Evolutionary conservation across 2,113 vertebrate species (phyloP), one percentile per base, ranked within the genome.

Genomic region (Sphaerodactylus townsendi): DNA sequence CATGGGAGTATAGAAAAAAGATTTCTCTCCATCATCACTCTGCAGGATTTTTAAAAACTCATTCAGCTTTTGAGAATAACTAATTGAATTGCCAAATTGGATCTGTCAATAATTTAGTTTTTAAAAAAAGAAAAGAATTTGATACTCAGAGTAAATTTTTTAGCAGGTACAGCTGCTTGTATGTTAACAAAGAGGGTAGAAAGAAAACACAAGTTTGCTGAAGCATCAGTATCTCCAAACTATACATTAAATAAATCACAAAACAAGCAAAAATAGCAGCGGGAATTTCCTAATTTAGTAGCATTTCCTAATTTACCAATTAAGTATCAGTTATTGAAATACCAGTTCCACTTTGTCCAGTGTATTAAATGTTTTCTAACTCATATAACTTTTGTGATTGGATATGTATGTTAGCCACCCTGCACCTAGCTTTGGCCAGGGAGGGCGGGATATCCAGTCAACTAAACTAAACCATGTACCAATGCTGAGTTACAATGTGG

Each of bases 111-210:
- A 73, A 33, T 14, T 13, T 14, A 15, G 0, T 33, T 69, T 69
- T 65, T 17, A 23, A 15, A 79, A 15, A 59, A 37, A 17, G 15
- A 59, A 59, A 17, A 53, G 50, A 53, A 53, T 10, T 33, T 33
- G 28, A 76, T 25, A 66, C 35, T 84, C n/a, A 23, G 33, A 70
- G 30, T 80, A 77, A 46, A 48, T 28, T 10, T 25, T 14, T 33
- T 17, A 48, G 3, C 15, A 89, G 41, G n/a, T 68, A 91, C 71
- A 50, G 14, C 25, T 41, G 56, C 89, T 83, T 71, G 83, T 85
- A 76, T 35, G 73, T 48, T 81, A 0, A 3, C 37, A 56, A 56
- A 81, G 64, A 39, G 84, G 79, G 8, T 25, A 64, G 3, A 39
- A 41, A 33, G 37, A 62, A 59, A 33, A 81, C 21, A 70, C 28